Conservation (phyloP, 2,888 invertebrate genomes). For the Lamellibrachia columna region DNA sequence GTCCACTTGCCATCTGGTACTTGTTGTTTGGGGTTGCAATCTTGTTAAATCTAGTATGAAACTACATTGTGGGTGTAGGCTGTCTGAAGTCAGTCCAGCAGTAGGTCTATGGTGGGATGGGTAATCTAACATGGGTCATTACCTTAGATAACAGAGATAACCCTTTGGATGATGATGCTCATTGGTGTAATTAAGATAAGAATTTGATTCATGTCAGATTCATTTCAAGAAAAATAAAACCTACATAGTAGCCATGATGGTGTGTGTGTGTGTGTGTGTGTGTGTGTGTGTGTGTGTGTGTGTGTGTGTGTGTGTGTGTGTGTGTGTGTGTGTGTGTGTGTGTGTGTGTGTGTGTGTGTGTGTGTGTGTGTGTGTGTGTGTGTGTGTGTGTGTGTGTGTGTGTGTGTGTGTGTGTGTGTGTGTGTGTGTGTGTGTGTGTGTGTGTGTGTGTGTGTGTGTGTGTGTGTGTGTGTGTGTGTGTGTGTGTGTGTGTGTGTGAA, state of each 20-base stretch:
- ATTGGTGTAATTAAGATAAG: too few relatives aligned
- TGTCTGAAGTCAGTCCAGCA: too few relatives aligned
- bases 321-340: not conserved
- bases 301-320: not conserved
- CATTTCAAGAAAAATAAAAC: not conserved
- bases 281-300: not conserved
- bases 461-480: not conserved
- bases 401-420: not conserved
- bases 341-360: not conserved
- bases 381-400: not conserved
- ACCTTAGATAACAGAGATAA: not conserved
- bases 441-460: not conserved
- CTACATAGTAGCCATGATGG: not conserved
- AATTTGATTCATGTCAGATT: too few relatives aligned
- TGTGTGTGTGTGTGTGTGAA: too few relatives aligned
- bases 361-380: not conserved
- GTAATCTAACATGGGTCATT: not conserved
- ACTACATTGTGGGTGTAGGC: too few relatives aligned
- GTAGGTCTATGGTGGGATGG: not conserved
- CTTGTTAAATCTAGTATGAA: too few relatives aligned
- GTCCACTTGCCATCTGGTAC: too few relatives aligned
- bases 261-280: not conserved
- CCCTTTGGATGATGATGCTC: not conserved
- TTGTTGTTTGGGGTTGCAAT: too few relatives aligned
- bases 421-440: not conserved